Evolutionary conservation across 2,113 vertebrate species (phyloP).

Genomic region (Egretta garzetta): DNA sequence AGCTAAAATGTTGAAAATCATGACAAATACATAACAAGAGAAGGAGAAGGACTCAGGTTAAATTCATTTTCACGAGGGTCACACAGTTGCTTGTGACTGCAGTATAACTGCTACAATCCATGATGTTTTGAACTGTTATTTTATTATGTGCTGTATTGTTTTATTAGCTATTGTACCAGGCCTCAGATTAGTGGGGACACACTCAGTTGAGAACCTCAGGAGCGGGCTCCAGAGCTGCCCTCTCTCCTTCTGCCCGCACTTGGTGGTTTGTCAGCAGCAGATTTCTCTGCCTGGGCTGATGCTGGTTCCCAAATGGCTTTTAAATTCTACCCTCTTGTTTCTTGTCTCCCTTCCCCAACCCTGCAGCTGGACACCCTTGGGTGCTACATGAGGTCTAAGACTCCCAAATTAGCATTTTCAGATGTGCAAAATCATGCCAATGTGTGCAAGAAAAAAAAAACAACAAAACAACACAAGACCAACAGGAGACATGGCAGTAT

Average conservation of each 20-base stretch:
- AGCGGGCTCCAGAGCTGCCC: not conserved
- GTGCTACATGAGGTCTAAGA: not conserved
- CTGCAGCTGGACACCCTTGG: not conserved
- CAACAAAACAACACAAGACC: not conserved
- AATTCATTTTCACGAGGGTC: not conserved
- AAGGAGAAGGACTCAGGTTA: not conserved
- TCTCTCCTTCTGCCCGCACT: not conserved
- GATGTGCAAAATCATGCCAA: not conserved
- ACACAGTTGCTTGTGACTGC: not conserved
- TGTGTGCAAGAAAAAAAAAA: not conserved
- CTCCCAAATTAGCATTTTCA: not conserved
- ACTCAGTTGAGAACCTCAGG: not conserved
- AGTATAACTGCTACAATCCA: not conserved
- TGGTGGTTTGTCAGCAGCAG: not conserved
- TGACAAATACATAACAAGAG: not conserved
- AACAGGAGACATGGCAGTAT: not conserved
- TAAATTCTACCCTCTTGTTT: not conserved
- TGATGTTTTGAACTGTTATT: not conserved
- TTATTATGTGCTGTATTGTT: not conserved
- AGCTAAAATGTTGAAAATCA: not conserved
- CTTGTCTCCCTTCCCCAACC: not conserved
- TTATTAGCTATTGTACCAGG: fast-evolving
- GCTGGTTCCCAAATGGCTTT: not conserved
- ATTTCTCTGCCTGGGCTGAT: not conserved
- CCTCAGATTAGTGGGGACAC: not conserved